Percentiles rank a stretch among this genome's conserved stretches.
Conservation (phyloP, 2,797 vertebrate genomes). For the Podarcis lilfordi region DNA sequence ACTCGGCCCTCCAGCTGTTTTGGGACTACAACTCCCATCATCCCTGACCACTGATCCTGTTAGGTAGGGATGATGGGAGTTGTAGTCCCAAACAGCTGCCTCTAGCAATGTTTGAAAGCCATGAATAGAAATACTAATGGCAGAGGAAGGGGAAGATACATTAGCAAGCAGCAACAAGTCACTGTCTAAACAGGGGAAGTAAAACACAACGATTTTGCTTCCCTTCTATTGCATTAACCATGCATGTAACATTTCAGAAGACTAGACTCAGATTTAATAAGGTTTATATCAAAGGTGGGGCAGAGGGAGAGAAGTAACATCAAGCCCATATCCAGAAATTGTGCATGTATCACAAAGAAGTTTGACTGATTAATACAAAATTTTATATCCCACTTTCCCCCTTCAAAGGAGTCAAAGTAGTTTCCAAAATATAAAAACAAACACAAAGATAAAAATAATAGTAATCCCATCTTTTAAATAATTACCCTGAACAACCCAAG, state of each 20-base stretch:
- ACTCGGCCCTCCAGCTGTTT: neutral
- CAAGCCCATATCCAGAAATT: constrained; percentile 8
- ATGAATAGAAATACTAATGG: neutral
- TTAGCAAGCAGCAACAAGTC: neutral
- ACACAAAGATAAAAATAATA: neutral
- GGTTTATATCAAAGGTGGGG: neutral
- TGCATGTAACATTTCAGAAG: constrained; percentile 8
- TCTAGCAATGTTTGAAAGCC: neutral
- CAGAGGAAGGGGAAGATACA: neutral
- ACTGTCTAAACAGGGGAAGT: neutral
- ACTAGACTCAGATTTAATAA: neutral
- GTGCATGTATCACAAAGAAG: neutral
- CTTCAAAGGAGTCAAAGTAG: neutral
- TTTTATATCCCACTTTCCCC: neutral
- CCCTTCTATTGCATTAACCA: constrained; percentile 2
- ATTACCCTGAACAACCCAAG: neutral
- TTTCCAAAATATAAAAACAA: neutral
- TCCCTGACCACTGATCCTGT: too few relatives aligned
- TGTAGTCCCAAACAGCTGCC: too few relatives aligned
- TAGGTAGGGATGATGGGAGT: too few relatives aligned
- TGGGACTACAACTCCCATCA: too few relatives aligned
- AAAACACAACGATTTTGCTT: neutral
- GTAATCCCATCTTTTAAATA: neutral
- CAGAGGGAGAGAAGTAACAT: neutral
- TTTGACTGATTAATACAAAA: neutral